Percentiles rank a stretch among this genome's conserved stretches.
phyloP scores from a whole-genome alignment of 2,113 vertebrate species.

The Albula glossodonta region DNA sequence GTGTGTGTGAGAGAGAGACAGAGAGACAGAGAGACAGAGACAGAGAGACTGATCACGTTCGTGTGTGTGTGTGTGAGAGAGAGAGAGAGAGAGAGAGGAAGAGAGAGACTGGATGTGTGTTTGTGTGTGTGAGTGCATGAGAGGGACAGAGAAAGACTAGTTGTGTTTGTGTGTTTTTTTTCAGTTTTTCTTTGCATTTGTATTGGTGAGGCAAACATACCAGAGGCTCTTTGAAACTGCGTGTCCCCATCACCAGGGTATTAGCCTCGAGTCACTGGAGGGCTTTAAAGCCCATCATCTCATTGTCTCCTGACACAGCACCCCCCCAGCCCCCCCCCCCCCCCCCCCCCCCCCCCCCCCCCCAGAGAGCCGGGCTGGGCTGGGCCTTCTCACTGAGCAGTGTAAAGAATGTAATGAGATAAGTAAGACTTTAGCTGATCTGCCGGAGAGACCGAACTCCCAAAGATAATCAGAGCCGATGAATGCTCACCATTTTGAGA shows the following conservation, averaged over 20 bases:
- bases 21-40: too few species aligned
- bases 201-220: slow-evolving; percentile 31
- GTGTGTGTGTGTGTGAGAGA: slow-evolving; percentile 8
- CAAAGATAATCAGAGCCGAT: slow-evolving; percentile 65
- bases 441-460: slow-evolving; percentile 70
- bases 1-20: too few species aligned
- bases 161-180: neutral
- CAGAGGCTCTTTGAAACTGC: slow-evolving; percentile 31
- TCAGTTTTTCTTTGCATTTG: slow-evolving; percentile 4
- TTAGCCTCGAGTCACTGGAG: slow-evolving; percentile 73
- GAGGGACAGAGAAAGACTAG: too few species aligned
- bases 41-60: too few species aligned
- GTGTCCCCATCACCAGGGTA: slow-evolving; percentile 45
- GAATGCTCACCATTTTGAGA: slow-evolving; percentile 52
- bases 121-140: too few species aligned
- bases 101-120: neutral
- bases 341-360: slow-evolving; percentile 61
- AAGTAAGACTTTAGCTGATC: slow-evolving; percentile 81
- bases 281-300: slow-evolving; percentile 84
- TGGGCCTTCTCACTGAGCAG: slow-evolving; percentile 94
- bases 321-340: slow-evolving; percentile 69
- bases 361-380: slow-evolving; percentile 71
- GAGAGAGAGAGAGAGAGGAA: neutral
- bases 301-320: slow-evolving; percentile 87
- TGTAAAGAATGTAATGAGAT: slow-evolving; percentile 95